Evolutionary conservation across 2,797 vertebrate species (phyloP), one percentile per base, ranked within the genome.

Genomic region (Tiaroga cobitis): DNA sequence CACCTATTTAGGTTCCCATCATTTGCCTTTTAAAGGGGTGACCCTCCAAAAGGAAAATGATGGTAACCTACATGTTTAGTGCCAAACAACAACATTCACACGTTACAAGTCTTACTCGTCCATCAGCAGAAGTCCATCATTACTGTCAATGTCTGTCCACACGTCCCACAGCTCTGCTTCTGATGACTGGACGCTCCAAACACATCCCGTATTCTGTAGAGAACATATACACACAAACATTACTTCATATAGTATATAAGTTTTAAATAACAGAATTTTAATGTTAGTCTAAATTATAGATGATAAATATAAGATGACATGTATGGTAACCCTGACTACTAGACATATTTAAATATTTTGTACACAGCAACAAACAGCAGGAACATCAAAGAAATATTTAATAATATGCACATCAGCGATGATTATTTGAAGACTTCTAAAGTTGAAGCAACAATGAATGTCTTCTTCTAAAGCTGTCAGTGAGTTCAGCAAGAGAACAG

Each of bases 51-150:
- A 75, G 54, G 4, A 51, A 75, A 54, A 10, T 24, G 8, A 54
- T 75, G 46, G 1, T 7, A 75, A 75, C 46, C 73, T 21, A 54
- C 18, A 75, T 1, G 7, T 72, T 8, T 2, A 18, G 41, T 3
- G 10, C 10, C 43, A 46, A 13, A 15, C 0, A 21, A 11, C 24
- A 72, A 43, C 26, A 41, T 41, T 46, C 13, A 32, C 16, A 32
- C 29, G 3, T 0, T 0, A 1, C 0, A 32, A 3, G 1, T 0
- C 10, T 54, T 1, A 34, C 49, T 49, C 8, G 49, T 54, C 9
- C 46, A 3, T 7, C 0, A 13, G 46, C 26, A 75, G 16, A 51
- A 4, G 26, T 34, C 46, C 29, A 21, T 13, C 73, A 24, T 51
- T 34, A 32, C 72, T 34, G 46, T 74, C 26, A 21, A 21, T 0